phyloP scores from a whole-genome alignment of 2,888 invertebrate species.

The Eilema griseolum region DNA sequence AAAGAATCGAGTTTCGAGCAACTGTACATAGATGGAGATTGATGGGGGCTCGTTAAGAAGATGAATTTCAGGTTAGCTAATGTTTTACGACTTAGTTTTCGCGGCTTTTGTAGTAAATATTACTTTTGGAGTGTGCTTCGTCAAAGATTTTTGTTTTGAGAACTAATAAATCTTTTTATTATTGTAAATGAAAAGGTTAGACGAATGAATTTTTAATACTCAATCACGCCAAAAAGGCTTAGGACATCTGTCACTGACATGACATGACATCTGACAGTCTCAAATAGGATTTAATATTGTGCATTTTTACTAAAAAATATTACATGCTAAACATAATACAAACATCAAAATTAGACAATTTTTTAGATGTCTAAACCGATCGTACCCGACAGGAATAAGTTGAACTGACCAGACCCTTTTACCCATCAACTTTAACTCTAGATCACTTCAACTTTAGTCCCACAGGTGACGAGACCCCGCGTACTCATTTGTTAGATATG shows the following conservation, averaged over 20 bases:
- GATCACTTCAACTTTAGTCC: not conserved
- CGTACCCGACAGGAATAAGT: no score
- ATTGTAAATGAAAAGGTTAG: not conserved
- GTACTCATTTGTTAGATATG: not conserved
- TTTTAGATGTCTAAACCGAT: no score
- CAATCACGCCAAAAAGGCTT: not conserved
- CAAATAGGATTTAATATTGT: not conserved
- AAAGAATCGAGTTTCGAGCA: conserved; percentile 45
- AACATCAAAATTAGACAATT: no score
- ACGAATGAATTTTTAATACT: not conserved
- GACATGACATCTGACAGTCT: no score
- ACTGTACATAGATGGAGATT: conserved; percentile 39
- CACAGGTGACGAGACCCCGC: not conserved
- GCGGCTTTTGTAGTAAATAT: not conserved
- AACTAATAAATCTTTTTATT: not conserved
- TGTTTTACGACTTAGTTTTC: conserved; percentile 21
- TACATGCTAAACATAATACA: no score
- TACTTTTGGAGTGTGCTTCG: not conserved
- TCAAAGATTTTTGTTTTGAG: not conserved
- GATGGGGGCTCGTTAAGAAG: conserved; percentile 40
- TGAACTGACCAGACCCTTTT: not conserved
- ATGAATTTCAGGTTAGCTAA: conserved; percentile 29
- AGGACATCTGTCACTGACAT: no score
- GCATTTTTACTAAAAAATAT: no score
- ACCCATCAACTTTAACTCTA: not conserved